phyloP scores from a whole-genome alignment of 2,888 invertebrate genomes.

The Trichopria drosophilae region DNA sequence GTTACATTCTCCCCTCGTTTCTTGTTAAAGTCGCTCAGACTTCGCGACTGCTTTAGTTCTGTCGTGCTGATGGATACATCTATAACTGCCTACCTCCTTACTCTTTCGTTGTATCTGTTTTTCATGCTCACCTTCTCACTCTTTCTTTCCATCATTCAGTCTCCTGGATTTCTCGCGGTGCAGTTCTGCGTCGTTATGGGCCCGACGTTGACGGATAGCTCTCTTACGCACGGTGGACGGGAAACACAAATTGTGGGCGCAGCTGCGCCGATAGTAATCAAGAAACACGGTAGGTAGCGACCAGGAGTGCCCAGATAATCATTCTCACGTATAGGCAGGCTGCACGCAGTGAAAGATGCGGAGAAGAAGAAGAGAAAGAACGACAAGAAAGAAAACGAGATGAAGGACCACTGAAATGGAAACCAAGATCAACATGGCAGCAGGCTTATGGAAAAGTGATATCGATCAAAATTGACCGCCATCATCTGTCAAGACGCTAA shows the following conservation, averaged over 20 bases:
- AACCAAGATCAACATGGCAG: conserved; percentile 23
- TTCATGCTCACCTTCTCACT: neutral
- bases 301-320: conserved; percentile 46
- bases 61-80: neutral
- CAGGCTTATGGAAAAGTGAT: conserved; percentile 41
- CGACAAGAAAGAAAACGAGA: conserved; percentile 10
- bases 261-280: conserved; percentile 57
- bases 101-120: no score
- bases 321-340: conserved; percentile 39
- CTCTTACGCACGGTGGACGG: conserved; percentile 51
- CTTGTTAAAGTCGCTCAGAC: conserved; percentile 14
- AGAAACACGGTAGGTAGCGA: conserved; percentile 49
- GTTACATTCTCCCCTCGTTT: conserved; percentile 21
- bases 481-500: conserved; percentile 2
- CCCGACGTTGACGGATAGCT: conserved; percentile 56
- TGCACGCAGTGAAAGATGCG: conserved; percentile 18
- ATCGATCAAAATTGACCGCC: conserved; percentile 43
- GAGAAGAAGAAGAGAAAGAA: conserved; percentile 15
- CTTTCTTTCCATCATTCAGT: conserved; percentile 20
- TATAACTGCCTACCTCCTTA: conserved; percentile 8
- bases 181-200: conserved; percentile 39
- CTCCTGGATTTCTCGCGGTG: neutral
- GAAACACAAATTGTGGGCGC: conserved; percentile 53
- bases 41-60: neutral
- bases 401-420: no score